phyloP scores from a whole-genome alignment of 35 echinoderm and acorn worm genomes.

The Stichopus chloronotus region DNA sequence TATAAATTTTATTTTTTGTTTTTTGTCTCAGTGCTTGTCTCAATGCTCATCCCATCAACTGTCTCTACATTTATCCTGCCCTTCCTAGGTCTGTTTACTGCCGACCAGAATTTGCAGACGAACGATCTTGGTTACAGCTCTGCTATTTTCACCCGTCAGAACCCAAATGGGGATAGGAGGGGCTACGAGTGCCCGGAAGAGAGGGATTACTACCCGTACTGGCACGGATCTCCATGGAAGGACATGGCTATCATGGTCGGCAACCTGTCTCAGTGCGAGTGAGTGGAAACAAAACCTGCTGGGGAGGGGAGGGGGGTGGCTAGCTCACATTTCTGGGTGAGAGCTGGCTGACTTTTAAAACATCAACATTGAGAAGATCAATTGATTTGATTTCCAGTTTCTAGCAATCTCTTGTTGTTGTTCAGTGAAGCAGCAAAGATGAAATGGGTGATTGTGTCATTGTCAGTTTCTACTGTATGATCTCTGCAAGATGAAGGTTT shows the following conservation, averaged over 20 bases:
- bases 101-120: constrained; percentile 86
- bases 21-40: neutral
- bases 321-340: too few relatives aligned
- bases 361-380: too few relatives aligned
- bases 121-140: constrained; percentile 95
- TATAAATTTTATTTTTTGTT: neutral
- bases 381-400: too few relatives aligned
- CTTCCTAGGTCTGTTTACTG: constrained; percentile 90
- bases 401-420: too few relatives aligned
- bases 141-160: constrained; percentile 95
- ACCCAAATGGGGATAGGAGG: constrained; percentile 87
- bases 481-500: too few relatives aligned
- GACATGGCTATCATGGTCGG: constrained; percentile 91
- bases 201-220: constrained; percentile 96
- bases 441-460: too few relatives aligned
- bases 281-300: neutral
- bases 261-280: constrained; percentile 82
- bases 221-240: constrained; percentile 93
- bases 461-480: too few relatives aligned
- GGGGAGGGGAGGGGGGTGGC: too few relatives aligned
- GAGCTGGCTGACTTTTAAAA: too few relatives aligned
- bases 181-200: constrained; percentile 99
- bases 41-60: neutral
- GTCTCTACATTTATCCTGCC: neutral
- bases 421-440: too few relatives aligned